Evolutionary conservation across 1,140 invertebrate genomes (phyloP).

Genomic region (Pseudachorutes palmiensis): DNA sequence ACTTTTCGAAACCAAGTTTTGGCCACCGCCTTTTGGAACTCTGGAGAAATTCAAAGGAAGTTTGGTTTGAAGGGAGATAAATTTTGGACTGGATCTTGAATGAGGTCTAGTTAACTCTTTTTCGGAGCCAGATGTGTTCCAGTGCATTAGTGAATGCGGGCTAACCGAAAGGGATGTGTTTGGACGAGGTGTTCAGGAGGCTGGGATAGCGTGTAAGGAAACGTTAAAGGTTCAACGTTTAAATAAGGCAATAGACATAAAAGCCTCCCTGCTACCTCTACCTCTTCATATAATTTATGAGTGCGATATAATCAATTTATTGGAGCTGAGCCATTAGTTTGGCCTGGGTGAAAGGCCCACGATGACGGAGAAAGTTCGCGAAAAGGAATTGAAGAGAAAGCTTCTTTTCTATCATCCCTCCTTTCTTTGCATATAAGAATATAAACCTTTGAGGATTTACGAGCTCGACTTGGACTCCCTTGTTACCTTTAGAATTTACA

Average conservation of each 20-base stretch:
- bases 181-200: not conserved
- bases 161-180: not conserved
- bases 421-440: not conserved
- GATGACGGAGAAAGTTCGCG: not conserved
- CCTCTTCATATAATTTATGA: slow-evolving; percentile 28
- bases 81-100: not conserved
- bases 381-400: not conserved
- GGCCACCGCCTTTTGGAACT: not conserved
- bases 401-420: not conserved
- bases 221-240: not conserved
- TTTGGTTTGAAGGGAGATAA: not conserved
- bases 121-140: not conserved
- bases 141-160: slow-evolving; percentile 6
- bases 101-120: not conserved
- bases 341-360: not conserved
- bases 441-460: not conserved
- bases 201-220: not conserved
- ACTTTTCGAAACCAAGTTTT: not conserved
- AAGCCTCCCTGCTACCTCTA: not conserved
- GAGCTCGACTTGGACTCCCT: not conserved
- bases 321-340: slow-evolving; percentile 35
- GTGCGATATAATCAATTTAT: slow-evolving; percentile 39
- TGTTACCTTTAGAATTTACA: not conserved
- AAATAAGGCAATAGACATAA: slow-evolving; percentile 8
- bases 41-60: not conserved